Percentiles rank a stretch among this genome's conserved stretches.
Conservation (phyloP, 2,888 invertebrate species). For the Thymelicus acteon region DNA sequence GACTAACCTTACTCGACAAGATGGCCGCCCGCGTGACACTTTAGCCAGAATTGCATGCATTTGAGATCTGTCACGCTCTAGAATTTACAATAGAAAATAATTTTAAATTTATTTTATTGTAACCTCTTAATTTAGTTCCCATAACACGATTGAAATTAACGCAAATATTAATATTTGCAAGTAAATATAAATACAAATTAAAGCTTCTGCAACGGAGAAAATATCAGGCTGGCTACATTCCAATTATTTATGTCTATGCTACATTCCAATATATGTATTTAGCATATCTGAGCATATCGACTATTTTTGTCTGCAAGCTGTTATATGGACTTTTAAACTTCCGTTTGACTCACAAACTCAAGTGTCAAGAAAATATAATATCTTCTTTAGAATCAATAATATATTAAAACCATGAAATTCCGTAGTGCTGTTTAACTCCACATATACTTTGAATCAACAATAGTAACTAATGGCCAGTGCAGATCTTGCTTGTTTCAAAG, state of each 20-base stretch:
- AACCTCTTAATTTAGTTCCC: constrained; percentile 1
- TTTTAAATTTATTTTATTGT: constrained; percentile 32
- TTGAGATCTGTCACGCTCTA: constrained; percentile 81
- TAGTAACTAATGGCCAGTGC: too few species aligned
- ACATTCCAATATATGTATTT: background rate
- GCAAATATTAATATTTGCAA: constrained; percentile 4
- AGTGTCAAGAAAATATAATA: too few species aligned
- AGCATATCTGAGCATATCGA: too few species aligned
- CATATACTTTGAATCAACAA: too few species aligned
- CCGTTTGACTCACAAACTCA: too few species aligned
- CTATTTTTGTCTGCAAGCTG: too few species aligned
- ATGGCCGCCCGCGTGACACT: constrained; percentile 71
- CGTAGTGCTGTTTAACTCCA: too few species aligned
- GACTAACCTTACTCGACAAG: constrained; percentile 78
- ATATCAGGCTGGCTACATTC: constrained; percentile 24
- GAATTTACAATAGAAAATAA: constrained; percentile 62
- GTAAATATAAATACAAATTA: constrained; percentile 14
- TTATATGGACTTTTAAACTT: too few species aligned
- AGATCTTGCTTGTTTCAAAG: too few species aligned
- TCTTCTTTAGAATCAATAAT: too few species aligned
- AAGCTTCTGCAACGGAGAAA: constrained; percentile 29
- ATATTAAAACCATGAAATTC: too few species aligned
- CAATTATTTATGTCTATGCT: constrained; percentile 7
- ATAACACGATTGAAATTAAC: background rate
- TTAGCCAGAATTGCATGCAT: constrained; percentile 77